phyloP scores from a whole-genome alignment of 1,140 invertebrate genomes.

The Drosophila bocqueti region DNA sequence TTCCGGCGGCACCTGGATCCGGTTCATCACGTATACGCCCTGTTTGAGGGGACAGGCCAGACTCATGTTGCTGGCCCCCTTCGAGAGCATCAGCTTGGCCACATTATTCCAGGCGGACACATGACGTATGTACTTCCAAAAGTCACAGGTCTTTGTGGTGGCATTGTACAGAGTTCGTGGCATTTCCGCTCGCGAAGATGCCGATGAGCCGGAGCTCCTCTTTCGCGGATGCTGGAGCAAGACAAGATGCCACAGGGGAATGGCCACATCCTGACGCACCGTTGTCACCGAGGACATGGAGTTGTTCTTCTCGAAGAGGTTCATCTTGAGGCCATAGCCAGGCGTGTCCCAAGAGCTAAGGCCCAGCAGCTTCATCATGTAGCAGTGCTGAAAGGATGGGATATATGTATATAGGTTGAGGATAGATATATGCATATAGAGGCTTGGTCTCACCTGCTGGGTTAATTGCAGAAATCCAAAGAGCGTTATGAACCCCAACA shows the following conservation, averaged over 20 bases:
- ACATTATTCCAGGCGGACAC: constrained; percentile 70
- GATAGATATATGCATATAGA: too few relatives aligned
- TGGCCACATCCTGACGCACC: constrained; percentile 63
- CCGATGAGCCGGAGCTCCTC: background rate
- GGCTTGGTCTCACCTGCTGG: constrained; percentile 33
- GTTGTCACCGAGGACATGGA: constrained; percentile 69
- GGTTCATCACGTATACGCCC: constrained; percentile 70
- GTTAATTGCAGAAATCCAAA: constrained; percentile 40
- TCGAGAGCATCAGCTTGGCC: constrained; percentile 60
- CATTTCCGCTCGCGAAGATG: constrained; percentile 16
- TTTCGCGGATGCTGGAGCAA: constrained; percentile 55
- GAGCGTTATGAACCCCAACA: constrained; percentile 30
- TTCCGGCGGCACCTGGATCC: constrained; percentile 72
- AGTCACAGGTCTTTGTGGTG: constrained; percentile 69
- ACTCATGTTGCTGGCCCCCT: constrained; percentile 70
- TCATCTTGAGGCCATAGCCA: constrained; percentile 55
- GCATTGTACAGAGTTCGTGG: constrained; percentile 68
- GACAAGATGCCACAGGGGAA: constrained; percentile 68
- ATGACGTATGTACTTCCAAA: constrained; percentile 69
- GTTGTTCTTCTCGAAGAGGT: constrained; percentile 56
- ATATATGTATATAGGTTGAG: too few relatives aligned
- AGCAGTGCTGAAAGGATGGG: constrained; percentile 48
- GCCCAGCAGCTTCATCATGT: constrained; percentile 61
- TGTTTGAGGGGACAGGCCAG: constrained; percentile 64
- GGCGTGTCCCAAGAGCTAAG: constrained; percentile 55